Evolutionary conservation across 2,113 vertebrate genomes (phyloP).

Genomic region (Hippocampus barbouri): DNA sequence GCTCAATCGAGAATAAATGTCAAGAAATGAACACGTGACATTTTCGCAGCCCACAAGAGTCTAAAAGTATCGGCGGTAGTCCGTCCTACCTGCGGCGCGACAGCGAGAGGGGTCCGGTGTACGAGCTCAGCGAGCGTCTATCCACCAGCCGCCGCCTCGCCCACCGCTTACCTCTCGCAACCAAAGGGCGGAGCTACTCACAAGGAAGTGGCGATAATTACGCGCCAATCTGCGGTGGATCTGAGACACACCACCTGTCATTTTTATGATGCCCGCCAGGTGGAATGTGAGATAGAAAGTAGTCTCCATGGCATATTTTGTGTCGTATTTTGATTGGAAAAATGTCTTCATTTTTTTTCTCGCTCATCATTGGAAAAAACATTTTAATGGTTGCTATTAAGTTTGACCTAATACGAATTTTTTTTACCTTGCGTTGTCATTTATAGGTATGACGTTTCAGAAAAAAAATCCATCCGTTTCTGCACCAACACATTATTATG

Average conservation of each 20-base stretch:
- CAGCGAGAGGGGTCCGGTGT: background rate
- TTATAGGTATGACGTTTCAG: no score
- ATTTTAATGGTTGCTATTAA: no score
- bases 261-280: background rate
- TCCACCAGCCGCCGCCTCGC: background rate
- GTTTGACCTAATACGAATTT: no score
- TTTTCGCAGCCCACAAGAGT: background rate
- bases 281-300: background rate
- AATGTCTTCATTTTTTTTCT: no score
- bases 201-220: conserved; percentile 5
- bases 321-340: no score
- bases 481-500: no score
- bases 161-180: background rate
- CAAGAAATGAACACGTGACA: background rate
- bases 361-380: no score
- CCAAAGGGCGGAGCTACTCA: conserved; percentile 34
- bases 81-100: conserved; percentile 5
- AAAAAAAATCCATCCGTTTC: no score
- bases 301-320: no score
- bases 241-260: conserved; percentile 3
- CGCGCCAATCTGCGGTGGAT: conserved; percentile 41
- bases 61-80: background rate
- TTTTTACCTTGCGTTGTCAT: no score
- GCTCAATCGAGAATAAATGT: background rate
- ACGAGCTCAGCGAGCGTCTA: background rate